Evolutionary conservation across 1,140 invertebrate genomes (phyloP).

Genomic region (Stratiolaelaps scimitus): DNA sequence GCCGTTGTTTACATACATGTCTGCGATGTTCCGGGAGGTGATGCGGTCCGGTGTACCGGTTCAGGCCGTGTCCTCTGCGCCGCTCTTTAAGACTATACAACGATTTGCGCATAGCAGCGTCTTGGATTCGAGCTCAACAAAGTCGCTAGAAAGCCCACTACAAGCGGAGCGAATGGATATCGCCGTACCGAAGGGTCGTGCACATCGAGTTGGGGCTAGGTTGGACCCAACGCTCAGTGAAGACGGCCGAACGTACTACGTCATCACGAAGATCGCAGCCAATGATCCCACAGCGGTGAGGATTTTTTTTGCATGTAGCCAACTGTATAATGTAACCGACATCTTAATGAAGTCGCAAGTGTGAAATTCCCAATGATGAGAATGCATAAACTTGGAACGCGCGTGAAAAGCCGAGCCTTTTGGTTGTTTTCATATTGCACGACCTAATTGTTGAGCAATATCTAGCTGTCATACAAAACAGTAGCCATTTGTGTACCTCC

Average conservation of each 20-base stretch:
- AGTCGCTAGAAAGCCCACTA: not conserved
- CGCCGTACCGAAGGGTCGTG: not conserved
- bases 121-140: not conserved
- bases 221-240: constrained; percentile 14
- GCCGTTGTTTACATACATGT: constrained; percentile 4
- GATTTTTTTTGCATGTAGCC: no score
- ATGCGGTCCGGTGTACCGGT: constrained; percentile 2
- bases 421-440: no score
- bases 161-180: constrained; percentile 12
- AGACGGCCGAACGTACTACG: constrained; percentile 9
- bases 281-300: constrained; percentile 22
- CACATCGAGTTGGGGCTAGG: not conserved
- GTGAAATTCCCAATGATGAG: no score
- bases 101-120: not conserved
- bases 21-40: not conserved
- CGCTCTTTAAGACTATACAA: not conserved
- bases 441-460: no score
- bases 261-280: not conserved
- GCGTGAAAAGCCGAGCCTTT: no score
- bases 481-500: no score
- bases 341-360: no score
- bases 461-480: no score
- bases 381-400: no score
- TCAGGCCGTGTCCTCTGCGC: not conserved
- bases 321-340: no score